Evolutionary conservation across 2,113 vertebrate genomes (phyloP).

Genomic region (Piaya cayana): DNA sequence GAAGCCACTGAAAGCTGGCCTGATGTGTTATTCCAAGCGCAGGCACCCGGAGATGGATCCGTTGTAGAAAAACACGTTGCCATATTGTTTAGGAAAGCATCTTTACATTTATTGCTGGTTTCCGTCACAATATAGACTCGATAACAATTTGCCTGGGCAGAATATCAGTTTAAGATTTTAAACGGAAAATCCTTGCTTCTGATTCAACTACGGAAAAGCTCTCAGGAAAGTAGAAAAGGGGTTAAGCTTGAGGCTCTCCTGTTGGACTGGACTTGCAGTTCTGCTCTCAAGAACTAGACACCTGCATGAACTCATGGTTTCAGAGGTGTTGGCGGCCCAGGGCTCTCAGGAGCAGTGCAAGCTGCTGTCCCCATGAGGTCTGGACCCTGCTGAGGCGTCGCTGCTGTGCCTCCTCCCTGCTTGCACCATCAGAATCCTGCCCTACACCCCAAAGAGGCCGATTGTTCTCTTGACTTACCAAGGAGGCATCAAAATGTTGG

Average conservation of each 20-base stretch:
- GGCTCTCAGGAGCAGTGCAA: background rate
- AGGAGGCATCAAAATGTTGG: background rate
- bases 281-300: background rate
- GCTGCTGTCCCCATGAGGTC: background rate
- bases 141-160: background rate
- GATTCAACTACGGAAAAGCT: background rate
- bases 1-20: background rate
- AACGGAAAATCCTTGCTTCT: background rate
- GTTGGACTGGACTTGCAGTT: background rate
- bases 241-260: background rate
- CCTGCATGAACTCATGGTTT: background rate
- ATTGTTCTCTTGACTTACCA: background rate
- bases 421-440: background rate
- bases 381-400: fast-evolving
- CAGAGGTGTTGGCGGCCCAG: background rate
- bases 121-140: background rate
- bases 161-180: background rate
- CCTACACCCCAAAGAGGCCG: fast-evolving
- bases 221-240: background rate
- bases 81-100: background rate
- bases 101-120: background rate
- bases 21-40: background rate
- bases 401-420: fast-evolving
- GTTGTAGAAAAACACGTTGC: background rate
- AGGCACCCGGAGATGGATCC: background rate